Percentiles rank a stretch among this genome's conserved stretches.
These are phyloP conservation scores for Erpetoichthys calabaricus DNA, from an alignment of 2,797 vertebrate species.

Conservation along the genomic window DNA sequence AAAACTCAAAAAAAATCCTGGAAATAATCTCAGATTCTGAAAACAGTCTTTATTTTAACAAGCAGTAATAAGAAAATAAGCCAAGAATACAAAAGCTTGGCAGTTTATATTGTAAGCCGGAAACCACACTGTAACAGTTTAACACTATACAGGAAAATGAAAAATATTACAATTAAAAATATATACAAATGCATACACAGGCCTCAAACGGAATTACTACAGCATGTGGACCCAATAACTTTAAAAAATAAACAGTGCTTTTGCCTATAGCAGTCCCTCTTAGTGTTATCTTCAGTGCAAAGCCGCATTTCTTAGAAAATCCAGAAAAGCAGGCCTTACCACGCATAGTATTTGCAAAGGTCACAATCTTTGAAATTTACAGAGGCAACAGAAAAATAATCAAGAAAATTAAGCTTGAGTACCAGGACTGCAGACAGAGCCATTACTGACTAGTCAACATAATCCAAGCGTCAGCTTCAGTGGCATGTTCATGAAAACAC, in stretches of 20 bases:
- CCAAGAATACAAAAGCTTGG: slow-evolving; percentile 30
- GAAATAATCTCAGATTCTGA: slow-evolving; percentile 13
- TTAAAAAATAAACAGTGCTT: neutral
- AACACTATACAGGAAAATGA: slow-evolving; percentile 34
- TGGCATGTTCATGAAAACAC: no score
- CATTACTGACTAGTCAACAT: no score
- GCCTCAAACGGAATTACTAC: slow-evolving; percentile 24
- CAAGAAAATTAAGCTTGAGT: no score
- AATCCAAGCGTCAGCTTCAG: no score
- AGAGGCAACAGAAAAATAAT: no score
- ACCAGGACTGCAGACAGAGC: no score
- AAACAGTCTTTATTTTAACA: slow-evolving; percentile 15
- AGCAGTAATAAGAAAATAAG: slow-evolving; percentile 20
- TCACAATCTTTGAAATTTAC: no score
- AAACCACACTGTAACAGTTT: slow-evolving; percentile 34
- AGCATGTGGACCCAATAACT: slow-evolving; percentile 30
- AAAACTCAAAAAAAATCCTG: slow-evolving; percentile 14
- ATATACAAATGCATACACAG: slow-evolving; percentile 22
- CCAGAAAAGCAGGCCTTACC: no score
- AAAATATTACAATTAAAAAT: slow-evolving; percentile 42
- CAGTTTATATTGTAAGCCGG: slow-evolving; percentile 27
- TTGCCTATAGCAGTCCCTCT: no score
- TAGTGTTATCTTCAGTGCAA: no score
- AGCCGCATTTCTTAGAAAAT: no score
- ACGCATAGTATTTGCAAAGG: no score